Base-by-base conservation (phyloP, 2,888 invertebrate species). In the Philopedon plagiatum region DNA sequence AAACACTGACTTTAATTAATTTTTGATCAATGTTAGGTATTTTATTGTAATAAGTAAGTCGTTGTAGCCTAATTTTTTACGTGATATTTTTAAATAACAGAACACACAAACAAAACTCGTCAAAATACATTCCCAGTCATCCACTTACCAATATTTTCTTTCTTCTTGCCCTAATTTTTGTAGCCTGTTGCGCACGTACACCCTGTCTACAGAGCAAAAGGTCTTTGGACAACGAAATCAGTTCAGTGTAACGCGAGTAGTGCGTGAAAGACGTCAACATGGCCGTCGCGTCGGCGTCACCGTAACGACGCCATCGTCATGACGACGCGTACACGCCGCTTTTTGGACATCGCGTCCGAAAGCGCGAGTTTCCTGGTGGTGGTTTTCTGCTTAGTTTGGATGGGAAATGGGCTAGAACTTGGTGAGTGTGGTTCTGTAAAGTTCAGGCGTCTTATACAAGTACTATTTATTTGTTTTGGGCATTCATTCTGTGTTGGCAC, bases 181-280 rank as follows among this genome's bases (percentile, higher is more conserved):
- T 23, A 39, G 71, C 71, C 71, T 71, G 71, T 71, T 71, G 71
- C 71, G 71, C 71, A 54, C 71, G 41, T 61, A 61, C 69, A 69
- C 69, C 62, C 51, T 69, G 62, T 69, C 69, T 32, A 67, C 51
- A 18, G 49, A 9, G 34, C 19, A 62, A 39, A 69, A 56, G 68
- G 44, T 62, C 60, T 21, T 65, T 51, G 51, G 39, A 54, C 51
- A 41, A 26, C 44, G 51, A 65, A 71, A 60, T 51, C 58, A 51
- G 72, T 67, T 72, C 72, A 73, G 73, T 73, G 51, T 63, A 37
- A 73, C 73, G 73, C 64, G 73, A 69, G 68, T 21, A 34, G 58
- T 60, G 68, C 73, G 68, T 58, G 68, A 60, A 61, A 57, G 60
- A 65, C 71, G 71, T 57, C 71, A 41, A 56, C 18, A 64, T 70